phyloP scores from a whole-genome alignment of 2,888 invertebrate genomes.

The Hirudinaria manillensis region DNA sequence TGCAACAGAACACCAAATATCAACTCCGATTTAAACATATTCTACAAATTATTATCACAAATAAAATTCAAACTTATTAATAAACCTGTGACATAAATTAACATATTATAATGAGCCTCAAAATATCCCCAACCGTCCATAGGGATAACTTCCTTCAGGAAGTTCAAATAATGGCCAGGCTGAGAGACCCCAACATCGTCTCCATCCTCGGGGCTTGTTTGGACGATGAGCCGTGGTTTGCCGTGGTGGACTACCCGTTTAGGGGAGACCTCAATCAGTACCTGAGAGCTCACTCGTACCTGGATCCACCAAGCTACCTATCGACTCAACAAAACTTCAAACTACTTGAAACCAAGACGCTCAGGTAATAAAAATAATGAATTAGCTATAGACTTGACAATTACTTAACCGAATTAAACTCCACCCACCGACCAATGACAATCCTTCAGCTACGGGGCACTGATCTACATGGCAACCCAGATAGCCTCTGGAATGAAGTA shows the following conservation, averaged over 20 bases:
- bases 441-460: constrained; percentile 69
- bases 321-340: constrained; percentile 51
- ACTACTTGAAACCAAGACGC: constrained; percentile 57
- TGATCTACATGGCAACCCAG: constrained; percentile 76
- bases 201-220: constrained; percentile 73
- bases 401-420: background rate
- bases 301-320: constrained; percentile 59
- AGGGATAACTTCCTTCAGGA: constrained; percentile 80
- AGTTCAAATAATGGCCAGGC: constrained; percentile 75
- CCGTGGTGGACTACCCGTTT: constrained; percentile 82
- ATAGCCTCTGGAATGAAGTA: constrained; percentile 85
- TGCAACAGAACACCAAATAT: too few relatives aligned
- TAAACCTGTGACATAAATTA: too few relatives aligned
- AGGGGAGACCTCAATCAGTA: constrained; percentile 76
- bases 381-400: background rate
- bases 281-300: constrained; percentile 62
- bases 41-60: too few relatives aligned
- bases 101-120: too few relatives aligned
- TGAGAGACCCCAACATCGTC: constrained; percentile 76
- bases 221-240: constrained; percentile 75
- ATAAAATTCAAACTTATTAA: too few relatives aligned
- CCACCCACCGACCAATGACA: background rate
- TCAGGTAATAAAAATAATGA: constrained; percentile 60
- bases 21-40: too few relatives aligned
- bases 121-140: constrained; percentile 32